Evolutionary conservation across 2,113 vertebrate species (phyloP), one percentile per base, ranked within the genome.

Genomic region (Herpailurus yagouaroundi): DNA sequence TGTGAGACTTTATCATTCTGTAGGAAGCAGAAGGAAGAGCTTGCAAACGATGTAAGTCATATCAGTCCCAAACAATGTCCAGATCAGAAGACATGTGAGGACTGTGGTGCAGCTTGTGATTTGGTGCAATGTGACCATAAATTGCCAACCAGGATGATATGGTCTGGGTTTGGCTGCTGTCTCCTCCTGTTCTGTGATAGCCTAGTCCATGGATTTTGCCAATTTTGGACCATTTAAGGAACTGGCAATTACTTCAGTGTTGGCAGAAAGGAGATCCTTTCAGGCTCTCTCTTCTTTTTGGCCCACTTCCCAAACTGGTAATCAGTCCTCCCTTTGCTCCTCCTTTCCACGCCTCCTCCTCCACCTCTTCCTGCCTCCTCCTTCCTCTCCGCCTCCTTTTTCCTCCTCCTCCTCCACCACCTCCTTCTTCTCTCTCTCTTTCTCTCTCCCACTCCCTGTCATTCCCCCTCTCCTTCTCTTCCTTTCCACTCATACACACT

Each of bases 211-310:
- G 18, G 74, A 69, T 36, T 95, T 89, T 95, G 74, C 25, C 73
- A 48, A 57, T 66, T 89, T 69, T n/a, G 64, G 19, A 76, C 15
- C 50, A 41, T 52, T 93, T 88, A 85, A 80, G 92, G 55, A 90
- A 7, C 4, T 76, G 74, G 41, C 19, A 38, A 64, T 90, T 79
- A 69, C 60, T 86, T 85, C 27, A 95, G 38, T 69, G 31, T 60
- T 57, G 89, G 45, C 71, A 90, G 36, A 95, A 64, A 95, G 79
- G 29, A 57, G 45, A 88, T 29, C 31, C n/a, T 81, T 33, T 83
- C 10, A 80, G 50, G 19, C 9, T 87, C 12, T 95, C 36, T 94
- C 55, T 94, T 57, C n/a, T 48, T 57, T 85, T 50, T 87, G 79
- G 29, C 55, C 0, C 0, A 27, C 52, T 91, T 64, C 11, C 5